A percentile compares a stretch with the other conserved stretches of the same genome.
These are phyloP conservation scores for Hylaeus volcanicus DNA, from an alignment of 1,140 invertebrate species.

Conservation along the genomic window DNA sequence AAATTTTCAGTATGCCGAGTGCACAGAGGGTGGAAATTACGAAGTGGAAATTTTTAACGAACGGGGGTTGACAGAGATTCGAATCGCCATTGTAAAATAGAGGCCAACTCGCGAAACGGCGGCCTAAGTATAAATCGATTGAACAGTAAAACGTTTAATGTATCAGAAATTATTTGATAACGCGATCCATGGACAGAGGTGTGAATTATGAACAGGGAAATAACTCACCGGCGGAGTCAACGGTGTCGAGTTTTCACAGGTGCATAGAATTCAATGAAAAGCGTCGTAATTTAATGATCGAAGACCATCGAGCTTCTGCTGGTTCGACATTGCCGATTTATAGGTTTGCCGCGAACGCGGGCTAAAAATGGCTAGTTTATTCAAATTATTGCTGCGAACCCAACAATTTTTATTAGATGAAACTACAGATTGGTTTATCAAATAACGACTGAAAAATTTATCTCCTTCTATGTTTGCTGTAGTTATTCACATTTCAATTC, in stretches of 20 bases:
- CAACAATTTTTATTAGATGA: too few relatives aligned
- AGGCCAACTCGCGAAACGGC: too few relatives aligned
- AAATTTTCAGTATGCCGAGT: too few relatives aligned
- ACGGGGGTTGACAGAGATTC: background rate
- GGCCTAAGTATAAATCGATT: background rate
- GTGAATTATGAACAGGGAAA: background rate
- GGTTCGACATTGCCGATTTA: background rate
- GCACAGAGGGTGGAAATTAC: too few relatives aligned
- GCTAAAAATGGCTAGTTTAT: background rate
- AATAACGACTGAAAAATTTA: too few relatives aligned
- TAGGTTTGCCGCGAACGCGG: background rate
- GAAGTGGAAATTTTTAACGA: background rate
- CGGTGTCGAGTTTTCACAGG: background rate
- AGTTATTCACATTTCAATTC: too few relatives aligned
- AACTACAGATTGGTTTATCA: too few relatives aligned
- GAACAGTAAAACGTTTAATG: conserved; percentile 18
- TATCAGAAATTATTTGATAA: conserved; percentile 5
- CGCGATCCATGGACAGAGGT: background rate
- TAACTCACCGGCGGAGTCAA: conserved; percentile 2
- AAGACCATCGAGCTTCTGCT: background rate
- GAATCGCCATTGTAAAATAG: background rate
- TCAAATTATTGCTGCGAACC: background rate
- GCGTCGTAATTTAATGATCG: conserved; percentile 11
- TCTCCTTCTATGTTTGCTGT: too few relatives aligned
- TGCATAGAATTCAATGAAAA: conserved; percentile 11